Evolutionary conservation across 2,797 vertebrate genomes (phyloP).

Genomic region (Staurois parvus): DNA sequence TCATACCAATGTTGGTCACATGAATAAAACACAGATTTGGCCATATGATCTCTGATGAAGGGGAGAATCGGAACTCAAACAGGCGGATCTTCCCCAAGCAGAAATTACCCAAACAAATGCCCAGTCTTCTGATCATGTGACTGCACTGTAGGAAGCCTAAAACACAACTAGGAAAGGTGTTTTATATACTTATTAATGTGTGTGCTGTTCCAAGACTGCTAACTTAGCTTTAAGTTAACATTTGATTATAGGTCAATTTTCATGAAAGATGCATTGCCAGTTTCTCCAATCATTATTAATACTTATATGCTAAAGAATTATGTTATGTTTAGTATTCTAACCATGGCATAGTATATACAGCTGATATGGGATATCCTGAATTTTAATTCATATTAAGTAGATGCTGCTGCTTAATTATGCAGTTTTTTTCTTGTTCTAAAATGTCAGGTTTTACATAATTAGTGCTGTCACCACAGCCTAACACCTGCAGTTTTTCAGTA

Average conservation of each 20-base stretch:
- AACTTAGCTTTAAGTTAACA: too few relatives aligned
- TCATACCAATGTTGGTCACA: too few relatives aligned
- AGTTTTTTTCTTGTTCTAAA: conserved; percentile 48
- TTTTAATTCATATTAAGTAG: conserved; percentile 40
- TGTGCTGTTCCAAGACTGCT: too few relatives aligned
- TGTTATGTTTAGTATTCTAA: conserved; percentile 23
- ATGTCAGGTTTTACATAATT: conserved; percentile 59
- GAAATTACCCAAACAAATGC: too few relatives aligned
- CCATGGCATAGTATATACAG: neutral
- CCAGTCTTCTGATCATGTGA: too few relatives aligned
- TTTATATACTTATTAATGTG: too few relatives aligned
- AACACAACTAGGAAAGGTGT: too few relatives aligned
- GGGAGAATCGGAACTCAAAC: too few relatives aligned
- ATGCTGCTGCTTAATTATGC: conserved; percentile 52
- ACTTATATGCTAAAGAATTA: conserved; percentile 6
- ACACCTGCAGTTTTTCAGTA: conserved; percentile 55
- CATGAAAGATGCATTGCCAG: neutral
- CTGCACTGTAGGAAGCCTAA: too few relatives aligned
- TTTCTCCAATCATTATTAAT: conserved; percentile 3
- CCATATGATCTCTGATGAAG: too few relatives aligned
- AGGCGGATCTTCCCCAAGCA: too few relatives aligned
- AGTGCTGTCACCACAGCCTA: conserved; percentile 25
- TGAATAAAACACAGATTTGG: too few relatives aligned
- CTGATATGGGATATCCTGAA: conserved; percentile 33
- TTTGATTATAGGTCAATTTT: neutral